Percentiles rank a stretch among this genome's conserved stretches.
These are phyloP conservation scores for Pseudanteris insignis DNA, from an alignment of 2,888 invertebrate species.

Conservation along the genomic window DNA sequence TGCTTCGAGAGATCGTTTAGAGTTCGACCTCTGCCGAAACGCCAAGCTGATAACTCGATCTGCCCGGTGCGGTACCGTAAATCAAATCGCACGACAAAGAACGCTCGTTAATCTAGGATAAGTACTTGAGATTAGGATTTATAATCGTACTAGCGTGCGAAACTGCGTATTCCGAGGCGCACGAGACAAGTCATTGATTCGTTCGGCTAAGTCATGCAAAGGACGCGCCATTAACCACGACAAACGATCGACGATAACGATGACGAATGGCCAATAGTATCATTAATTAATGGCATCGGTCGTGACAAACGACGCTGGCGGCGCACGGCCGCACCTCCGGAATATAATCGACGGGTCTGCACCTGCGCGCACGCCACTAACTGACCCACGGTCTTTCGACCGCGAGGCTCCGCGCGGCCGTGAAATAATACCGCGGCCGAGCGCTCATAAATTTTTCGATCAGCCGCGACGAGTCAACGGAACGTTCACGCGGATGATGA, in stretches of 20 bases:
- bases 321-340: constrained; percentile 28
- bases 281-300: constrained; percentile 40
- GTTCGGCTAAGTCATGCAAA: constrained; percentile 31
- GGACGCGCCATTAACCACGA: constrained; percentile 30
- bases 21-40: neutral
- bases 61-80: neutral
- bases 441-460: constrained; percentile 16
- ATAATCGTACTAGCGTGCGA: neutral
- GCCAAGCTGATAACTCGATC: neutral
- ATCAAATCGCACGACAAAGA: neutral
- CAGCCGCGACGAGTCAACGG: constrained; percentile 16
- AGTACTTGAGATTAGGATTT: neutral
- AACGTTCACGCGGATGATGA: constrained; percentile 34
- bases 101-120: neutral
- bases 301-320: constrained; percentile 32
- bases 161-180: constrained; percentile 1
- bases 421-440: constrained; percentile 16
- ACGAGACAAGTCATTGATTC: constrained; percentile 11
- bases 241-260: constrained; percentile 46
- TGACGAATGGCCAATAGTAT: constrained; percentile 38
- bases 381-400: constrained; percentile 26
- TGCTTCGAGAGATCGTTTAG: no score
- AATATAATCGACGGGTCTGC: constrained; percentile 21
- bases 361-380: constrained; percentile 15
- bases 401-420: constrained; percentile 8